phyloP scores from a whole-genome alignment of 2,797 vertebrate genomes.

The Rhabdophis nuchalis region DNA sequence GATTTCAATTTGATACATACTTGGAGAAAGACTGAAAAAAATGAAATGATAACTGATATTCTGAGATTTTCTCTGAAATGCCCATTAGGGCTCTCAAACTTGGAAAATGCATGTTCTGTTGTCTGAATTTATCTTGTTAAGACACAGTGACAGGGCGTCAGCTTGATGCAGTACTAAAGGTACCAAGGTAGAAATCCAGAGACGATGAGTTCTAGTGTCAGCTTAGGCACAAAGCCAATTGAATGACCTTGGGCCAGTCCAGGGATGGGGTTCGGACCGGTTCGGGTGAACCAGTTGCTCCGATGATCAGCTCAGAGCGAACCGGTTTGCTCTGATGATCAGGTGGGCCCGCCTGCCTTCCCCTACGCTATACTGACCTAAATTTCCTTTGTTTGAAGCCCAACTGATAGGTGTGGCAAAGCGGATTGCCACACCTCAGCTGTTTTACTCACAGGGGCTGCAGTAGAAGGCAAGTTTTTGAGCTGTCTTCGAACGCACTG shows the following conservation, averaged over 20 bases:
- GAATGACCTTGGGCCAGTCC: background rate
- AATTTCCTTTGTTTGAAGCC: too few relatives aligned
- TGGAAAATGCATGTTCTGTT: background rate
- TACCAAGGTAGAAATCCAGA: background rate
- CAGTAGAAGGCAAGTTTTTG: too few relatives aligned
- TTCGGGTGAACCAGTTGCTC: too few relatives aligned
- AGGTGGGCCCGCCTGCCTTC: too few relatives aligned
- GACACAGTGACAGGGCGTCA: background rate
- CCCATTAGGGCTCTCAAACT: background rate
- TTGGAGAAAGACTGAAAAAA: background rate
- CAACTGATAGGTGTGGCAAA: too few relatives aligned
- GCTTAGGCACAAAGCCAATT: background rate
- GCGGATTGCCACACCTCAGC: too few relatives aligned
- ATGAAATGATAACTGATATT: background rate
- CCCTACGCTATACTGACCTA: too few relatives aligned
- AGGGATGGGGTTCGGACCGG: too few relatives aligned
- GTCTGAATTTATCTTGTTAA: background rate
- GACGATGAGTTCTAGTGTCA: background rate
- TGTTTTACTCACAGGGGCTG: too few relatives aligned
- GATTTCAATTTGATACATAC: background rate
- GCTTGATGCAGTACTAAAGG: background rate
- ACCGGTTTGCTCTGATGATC: too few relatives aligned
- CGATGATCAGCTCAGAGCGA: too few relatives aligned
- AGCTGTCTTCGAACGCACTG: too few relatives aligned
- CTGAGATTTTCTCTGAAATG: background rate